Percentiles rank a stretch among this genome's conserved stretches.
These are phyloP conservation scores for Oryzias woworae DNA, from an alignment of 2,113 vertebrate genomes.

Conservation along the genomic window DNA sequence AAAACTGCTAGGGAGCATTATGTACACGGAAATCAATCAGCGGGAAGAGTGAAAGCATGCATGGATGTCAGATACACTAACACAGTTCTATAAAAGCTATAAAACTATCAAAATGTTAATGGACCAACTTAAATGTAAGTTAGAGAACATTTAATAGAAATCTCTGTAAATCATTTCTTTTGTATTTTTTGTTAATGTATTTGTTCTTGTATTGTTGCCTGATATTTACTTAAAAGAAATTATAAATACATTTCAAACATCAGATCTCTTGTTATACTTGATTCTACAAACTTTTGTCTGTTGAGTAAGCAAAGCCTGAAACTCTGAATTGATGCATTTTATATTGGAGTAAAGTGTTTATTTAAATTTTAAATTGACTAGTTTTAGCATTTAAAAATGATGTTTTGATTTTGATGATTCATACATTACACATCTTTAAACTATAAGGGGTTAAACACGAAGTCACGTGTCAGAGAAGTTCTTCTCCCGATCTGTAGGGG, in stretches of 20 bases:
- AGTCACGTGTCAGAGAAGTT: not conserved
- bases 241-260: conserved; percentile 58
- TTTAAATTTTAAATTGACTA: too few relatives aligned
- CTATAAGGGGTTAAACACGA: not conserved
- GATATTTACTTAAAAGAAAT: conserved; percentile 47
- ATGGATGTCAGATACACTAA: conserved; percentile 37
- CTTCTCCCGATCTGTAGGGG: conserved; percentile 47
- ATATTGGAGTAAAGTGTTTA: too few relatives aligned
- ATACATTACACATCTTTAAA: too few relatives aligned
- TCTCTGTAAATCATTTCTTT: conserved; percentile 60
- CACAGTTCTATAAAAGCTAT: conserved; percentile 35
- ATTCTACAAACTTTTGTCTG: not conserved
- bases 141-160: conserved; percentile 52
- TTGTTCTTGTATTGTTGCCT: conserved; percentile 61
- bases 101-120: conserved; percentile 32
- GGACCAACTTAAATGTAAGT: conserved; percentile 47
- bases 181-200: conserved; percentile 63
- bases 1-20: conserved; percentile 28
- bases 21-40: conserved; percentile 32
- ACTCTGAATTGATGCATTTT: too few relatives aligned
- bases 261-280: conserved; percentile 29
- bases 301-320: too few relatives aligned
- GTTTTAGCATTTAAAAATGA: too few relatives aligned
- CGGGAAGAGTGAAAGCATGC: conserved; percentile 46
- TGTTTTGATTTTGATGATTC: too few relatives aligned